Base-by-base conservation (phyloP, 1,140 invertebrate species). In the Teleogryllus occipitalis region DNA sequence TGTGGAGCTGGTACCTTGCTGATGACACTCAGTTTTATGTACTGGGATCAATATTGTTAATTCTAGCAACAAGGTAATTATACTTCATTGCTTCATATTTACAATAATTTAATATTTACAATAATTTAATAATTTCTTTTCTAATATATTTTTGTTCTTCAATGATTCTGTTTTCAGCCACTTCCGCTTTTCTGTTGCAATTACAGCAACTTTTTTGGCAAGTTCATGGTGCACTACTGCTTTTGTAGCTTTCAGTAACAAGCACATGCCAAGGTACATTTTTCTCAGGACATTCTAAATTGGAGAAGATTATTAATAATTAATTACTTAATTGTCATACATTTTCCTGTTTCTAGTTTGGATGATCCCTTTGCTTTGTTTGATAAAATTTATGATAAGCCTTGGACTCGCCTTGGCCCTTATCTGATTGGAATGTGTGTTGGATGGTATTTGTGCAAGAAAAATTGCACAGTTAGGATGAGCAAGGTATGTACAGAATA, bases 1-100 rank as follows among this genome's bases (percentile, higher is more conserved):
- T 95, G 46, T 95, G 94, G 94, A 95, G 93, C 87, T 95, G 94
- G 94, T 95, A 95, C 83, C 85, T 95, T n/a, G 93, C 94, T 0
- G 93, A 95, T 82, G 94, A 95, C 83, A 94, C 93, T 0, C 94
- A 95, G 83, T 95, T 95, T 85, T 95, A 95, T 83, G 89, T 94
- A 27, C 89, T 95, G 47, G 93, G 93, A 48, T 92, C 92, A 1
- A 90, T 95, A 8, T 91, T 95, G 14, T 86, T 95, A 5, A 93
- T 95, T 76, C 83, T 95, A 73, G 93, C 93, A 87, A 47, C 78
- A 15, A 89, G 87, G 88, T 88, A 84, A 83, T 49, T 74, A 75
- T 39, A 39, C 14, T 48, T 74, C n/a, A 73, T 74, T 79, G 72
- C 22, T 54, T 73, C 39, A 22, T 14, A 73, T 75, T 14, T 22